A percentile compares a stretch with the other conserved stretches of the same genome.
These are phyloP conservation scores for Acanthosepion lycidas DNA, from an alignment of 2,888 invertebrate species.

Conservation along the genomic window DNA sequence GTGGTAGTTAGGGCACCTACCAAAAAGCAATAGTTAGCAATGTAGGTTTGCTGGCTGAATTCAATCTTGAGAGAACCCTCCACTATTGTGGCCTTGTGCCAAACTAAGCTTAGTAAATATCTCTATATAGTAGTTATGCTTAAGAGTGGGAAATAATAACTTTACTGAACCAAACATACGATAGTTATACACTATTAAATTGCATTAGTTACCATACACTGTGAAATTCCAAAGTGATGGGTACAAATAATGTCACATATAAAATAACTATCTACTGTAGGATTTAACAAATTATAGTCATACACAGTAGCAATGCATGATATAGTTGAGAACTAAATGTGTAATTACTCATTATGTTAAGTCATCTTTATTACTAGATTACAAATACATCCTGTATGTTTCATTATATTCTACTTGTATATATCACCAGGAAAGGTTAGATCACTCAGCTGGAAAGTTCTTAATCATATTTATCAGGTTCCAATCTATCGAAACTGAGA, in stretches of 20 bases:
- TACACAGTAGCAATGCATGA: not conserved
- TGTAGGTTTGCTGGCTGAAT: too few relatives aligned
- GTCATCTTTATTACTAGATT: not conserved
- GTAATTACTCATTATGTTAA: not conserved
- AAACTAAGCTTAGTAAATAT: too few relatives aligned
- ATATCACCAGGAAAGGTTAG: too few relatives aligned
- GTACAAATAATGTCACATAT: constrained; percentile 5
- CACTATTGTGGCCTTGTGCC: too few relatives aligned
- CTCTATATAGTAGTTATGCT: too few relatives aligned
- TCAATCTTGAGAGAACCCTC: too few relatives aligned
- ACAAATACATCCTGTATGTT: not conserved
- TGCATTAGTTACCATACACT: not conserved
- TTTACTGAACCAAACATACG: not conserved
- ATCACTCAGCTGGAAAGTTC: too few relatives aligned
- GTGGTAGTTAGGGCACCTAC: too few relatives aligned
- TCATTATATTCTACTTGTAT: too few relatives aligned
- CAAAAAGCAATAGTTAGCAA: too few relatives aligned
- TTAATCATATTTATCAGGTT: too few relatives aligned
- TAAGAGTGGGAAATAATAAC: not conserved
- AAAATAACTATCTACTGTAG: not conserved
- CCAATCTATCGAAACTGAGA: too few relatives aligned
- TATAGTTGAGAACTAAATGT: not conserved
- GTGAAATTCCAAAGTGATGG: not conserved
- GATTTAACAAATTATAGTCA: not conserved
- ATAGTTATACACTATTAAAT: not conserved